Evolutionary conservation across 2,113 vertebrate species (phyloP).

Genomic region (Stigmatopora nigra): DNA sequence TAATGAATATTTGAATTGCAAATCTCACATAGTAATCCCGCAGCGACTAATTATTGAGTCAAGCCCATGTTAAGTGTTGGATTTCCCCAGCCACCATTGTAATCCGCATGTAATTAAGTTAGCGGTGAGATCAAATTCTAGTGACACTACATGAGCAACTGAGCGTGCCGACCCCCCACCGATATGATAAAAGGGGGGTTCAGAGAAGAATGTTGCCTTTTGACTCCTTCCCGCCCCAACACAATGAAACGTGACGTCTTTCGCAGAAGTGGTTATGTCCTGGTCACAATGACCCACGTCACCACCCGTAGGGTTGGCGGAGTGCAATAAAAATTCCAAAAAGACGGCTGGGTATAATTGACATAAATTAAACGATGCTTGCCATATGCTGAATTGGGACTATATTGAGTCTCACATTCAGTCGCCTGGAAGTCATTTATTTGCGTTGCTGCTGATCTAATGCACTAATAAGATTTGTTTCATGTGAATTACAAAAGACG

Average conservation of each 20-base stretch:
- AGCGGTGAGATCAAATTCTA: neutral
- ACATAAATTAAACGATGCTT: conserved; percentile 57
- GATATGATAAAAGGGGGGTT: conserved; percentile 49
- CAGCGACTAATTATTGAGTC: no score
- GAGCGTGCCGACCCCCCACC: conserved; percentile 47
- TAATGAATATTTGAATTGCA: no score
- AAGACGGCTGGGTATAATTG: neutral
- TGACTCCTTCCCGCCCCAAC: conserved; percentile 44
- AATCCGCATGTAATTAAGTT: no score
- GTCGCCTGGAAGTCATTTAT: conserved; percentile 6
- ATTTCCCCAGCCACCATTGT: no score
- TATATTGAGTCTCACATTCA: neutral
- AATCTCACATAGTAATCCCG: no score
- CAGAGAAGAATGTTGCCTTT: conserved; percentile 53
- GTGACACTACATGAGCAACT: neutral
- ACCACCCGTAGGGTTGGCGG: conserved; percentile 50
- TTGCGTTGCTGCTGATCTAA: conserved; percentile 15
- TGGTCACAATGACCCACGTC: conserved; percentile 54
- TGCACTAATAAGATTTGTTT: neutral
- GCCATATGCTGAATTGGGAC: conserved; percentile 48
- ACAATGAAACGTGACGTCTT: conserved; percentile 60
- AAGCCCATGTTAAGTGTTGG: no score
- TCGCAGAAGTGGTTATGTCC: conserved; percentile 47
- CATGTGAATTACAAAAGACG: neutral
- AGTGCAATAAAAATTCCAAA: conserved; percentile 51